phyloP scores from a whole-genome alignment of 2,888 invertebrate genomes.

The Chrysina gloriosa region DNA sequence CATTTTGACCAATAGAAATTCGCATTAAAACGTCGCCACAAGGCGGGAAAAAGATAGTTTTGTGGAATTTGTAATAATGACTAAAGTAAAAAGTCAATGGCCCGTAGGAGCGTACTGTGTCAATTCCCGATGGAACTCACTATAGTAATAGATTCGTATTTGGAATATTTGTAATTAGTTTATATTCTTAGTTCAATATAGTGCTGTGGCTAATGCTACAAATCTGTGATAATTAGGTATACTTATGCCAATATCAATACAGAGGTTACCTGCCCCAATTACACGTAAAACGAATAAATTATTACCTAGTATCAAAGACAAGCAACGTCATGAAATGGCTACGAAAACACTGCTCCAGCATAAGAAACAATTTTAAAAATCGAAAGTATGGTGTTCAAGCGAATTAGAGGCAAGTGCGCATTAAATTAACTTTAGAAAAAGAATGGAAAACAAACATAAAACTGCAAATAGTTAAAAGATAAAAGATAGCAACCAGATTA shows the following conservation, averaged over 20 bases:
- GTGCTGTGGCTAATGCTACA: slow-evolving; percentile 22
- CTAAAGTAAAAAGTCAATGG: too few species aligned
- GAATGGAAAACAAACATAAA: neutral
- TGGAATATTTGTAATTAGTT: slow-evolving; percentile 21
- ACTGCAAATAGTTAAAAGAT: slow-evolving; percentile 17
- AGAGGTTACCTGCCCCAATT: slow-evolving; percentile 27
- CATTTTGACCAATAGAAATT: too few species aligned
- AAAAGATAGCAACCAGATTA: slow-evolving; percentile 33
- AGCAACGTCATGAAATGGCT: slow-evolving; percentile 9
- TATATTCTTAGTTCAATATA: slow-evolving; percentile 13
- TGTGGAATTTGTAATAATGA: too few species aligned
- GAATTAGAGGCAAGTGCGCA: slow-evolving; percentile 33
- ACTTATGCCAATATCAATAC: slow-evolving; percentile 2
- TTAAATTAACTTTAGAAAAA: slow-evolving; percentile 26
- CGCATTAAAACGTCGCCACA: too few species aligned
- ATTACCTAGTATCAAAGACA: neutral
- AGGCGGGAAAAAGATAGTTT: too few species aligned
- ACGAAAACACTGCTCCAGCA: slow-evolving; percentile 23
- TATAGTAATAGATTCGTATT: slow-evolving; percentile 5
- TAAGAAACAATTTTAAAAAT: neutral
- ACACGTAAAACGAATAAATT: neutral
- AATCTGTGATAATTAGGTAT: slow-evolving; percentile 35
- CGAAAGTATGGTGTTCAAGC: slow-evolving; percentile 24
- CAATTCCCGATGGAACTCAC: too few species aligned
- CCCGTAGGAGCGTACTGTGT: too few species aligned